phyloP scores from a whole-genome alignment of 2,888 invertebrate genomes.

The Stenurella melanura region DNA sequence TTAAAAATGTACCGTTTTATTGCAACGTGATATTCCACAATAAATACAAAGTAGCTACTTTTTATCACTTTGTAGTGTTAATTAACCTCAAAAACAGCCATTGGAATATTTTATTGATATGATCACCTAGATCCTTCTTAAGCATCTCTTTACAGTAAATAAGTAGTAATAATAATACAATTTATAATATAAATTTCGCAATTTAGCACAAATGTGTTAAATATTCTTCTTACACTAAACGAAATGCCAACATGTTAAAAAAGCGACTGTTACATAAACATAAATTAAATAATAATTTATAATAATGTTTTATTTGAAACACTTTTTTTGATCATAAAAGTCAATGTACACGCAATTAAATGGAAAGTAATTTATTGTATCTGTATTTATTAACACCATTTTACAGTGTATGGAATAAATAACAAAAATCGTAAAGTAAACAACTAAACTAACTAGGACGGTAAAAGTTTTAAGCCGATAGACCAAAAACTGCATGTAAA shows the following conservation, averaged over 20 bases:
- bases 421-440: slow-evolving; percentile 4
- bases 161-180: background rate
- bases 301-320: slow-evolving; percentile 12
- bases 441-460: background rate
- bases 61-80: too few relatives aligned
- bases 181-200: background rate
- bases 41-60: too few relatives aligned
- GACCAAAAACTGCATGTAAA: background rate
- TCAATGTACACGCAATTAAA: background rate
- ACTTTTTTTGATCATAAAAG: slow-evolving; percentile 6
- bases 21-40: too few relatives aligned
- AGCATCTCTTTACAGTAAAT: background rate
- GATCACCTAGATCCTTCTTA: background rate
- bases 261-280: slow-evolving; percentile 6
- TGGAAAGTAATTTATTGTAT: slow-evolving; percentile 17
- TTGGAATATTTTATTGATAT: background rate
- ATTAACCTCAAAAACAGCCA: too few relatives aligned
- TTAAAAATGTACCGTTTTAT: too few relatives aligned
- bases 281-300: slow-evolving; percentile 24
- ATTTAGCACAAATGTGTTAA: background rate
- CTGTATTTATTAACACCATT: slow-evolving; percentile 3
- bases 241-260: slow-evolving; percentile 11
- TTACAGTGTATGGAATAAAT: slow-evolving; percentile 2
- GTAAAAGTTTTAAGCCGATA: slow-evolving; percentile 3
- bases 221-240: background rate